These are phyloP conservation scores for Telmatherina bonti DNA, from an alignment of 2,797 vertebrate species.

Conservation along the genomic window DNA sequence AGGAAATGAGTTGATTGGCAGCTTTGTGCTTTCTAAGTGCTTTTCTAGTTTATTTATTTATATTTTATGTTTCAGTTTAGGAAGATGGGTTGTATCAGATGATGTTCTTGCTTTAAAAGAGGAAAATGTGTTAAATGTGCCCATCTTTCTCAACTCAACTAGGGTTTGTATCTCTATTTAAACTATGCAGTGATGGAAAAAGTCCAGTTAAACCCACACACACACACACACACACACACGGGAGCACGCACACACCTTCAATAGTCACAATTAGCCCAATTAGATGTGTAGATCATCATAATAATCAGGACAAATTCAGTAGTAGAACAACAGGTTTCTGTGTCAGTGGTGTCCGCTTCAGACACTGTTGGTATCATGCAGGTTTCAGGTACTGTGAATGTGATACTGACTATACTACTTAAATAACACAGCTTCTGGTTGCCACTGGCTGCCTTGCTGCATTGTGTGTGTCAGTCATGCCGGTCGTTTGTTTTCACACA, in stretches of 20 bases:
- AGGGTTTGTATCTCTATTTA: neutral
- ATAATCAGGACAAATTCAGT: slow-evolving; percentile 9
- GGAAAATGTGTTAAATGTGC: neutral
- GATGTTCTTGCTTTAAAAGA: neutral
- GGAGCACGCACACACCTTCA: no score
- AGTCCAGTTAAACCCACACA: neutral
- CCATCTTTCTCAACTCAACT: neutral
- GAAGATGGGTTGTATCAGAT: neutral
- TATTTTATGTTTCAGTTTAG: neutral
- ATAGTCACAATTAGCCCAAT: no score
- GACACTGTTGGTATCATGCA: slow-evolving; percentile 17
- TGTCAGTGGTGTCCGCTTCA: slow-evolving; percentile 52
- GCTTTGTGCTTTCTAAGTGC: no score
- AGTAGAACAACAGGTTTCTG: slow-evolving; percentile 22
- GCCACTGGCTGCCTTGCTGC: neutral
- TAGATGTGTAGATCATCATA: neutral
- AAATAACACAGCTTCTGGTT: slow-evolving; percentile 39
- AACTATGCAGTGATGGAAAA: neutral
- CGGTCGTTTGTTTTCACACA: neutral
- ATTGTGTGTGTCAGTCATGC: neutral
- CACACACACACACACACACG: no score
- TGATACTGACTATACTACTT: slow-evolving; percentile 44
- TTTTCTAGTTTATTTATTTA: neutral
- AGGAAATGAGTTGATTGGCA: no score
- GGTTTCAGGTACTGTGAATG: slow-evolving; percentile 47